Conservation (phyloP, 2,797 vertebrate genomes). For the Dromococcyx pavoninus region DNA sequence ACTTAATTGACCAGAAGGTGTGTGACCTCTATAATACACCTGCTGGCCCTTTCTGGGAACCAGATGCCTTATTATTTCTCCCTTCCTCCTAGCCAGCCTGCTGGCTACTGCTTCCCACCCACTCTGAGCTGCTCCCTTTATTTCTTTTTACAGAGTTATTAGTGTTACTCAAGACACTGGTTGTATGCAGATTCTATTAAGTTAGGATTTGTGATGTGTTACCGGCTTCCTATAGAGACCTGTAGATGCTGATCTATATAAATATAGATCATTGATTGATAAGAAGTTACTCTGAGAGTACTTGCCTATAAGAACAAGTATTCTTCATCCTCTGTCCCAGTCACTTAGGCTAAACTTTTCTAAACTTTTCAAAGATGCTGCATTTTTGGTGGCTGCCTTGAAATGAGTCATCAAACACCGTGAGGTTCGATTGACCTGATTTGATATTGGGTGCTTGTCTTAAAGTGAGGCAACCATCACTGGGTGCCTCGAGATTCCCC, state of each 20-base stretch:
- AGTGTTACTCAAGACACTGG: not conserved
- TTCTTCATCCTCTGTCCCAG: not conserved
- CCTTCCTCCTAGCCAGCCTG: not conserved
- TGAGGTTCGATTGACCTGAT: not conserved
- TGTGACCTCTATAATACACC: not conserved
- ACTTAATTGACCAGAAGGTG: constrained; percentile 38
- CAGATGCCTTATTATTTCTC: not conserved
- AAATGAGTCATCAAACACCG: not conserved
- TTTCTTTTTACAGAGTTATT: not conserved
- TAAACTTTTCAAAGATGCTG: not conserved
- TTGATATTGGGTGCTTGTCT: not conserved
- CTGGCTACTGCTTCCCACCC: constrained; percentile 30
- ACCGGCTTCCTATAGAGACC: not conserved
- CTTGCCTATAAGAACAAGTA: not conserved
- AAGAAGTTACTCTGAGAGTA: not conserved
- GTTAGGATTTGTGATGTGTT: not conserved
- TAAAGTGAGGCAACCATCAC: not conserved
- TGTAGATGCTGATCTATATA: rapidly evolving
- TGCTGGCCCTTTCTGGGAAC: constrained; percentile 4
- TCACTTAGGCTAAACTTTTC: not conserved
- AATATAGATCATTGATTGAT: not conserved
- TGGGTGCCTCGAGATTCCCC: not conserved
- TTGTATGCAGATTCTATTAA: not conserved
- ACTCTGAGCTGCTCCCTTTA: not conserved
- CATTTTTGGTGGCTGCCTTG: not conserved